Evolutionary conservation across 2,797 vertebrate species (phyloP).

Genomic region (Echiichthys vipera): DNA sequence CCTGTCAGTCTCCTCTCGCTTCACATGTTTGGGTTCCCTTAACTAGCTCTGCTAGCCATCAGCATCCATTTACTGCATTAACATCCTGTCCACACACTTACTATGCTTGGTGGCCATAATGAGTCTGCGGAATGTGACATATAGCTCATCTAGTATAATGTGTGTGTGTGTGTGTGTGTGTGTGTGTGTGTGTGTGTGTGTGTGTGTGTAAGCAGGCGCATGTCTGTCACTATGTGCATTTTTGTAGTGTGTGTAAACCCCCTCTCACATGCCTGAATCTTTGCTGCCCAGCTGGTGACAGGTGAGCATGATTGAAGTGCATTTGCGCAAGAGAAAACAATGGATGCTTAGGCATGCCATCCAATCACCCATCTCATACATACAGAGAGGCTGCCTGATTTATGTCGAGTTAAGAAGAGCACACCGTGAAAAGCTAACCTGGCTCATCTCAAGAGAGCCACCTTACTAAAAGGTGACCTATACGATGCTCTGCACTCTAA

Average conservation of each 20-base stretch:
- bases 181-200: not conserved
- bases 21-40: conserved; percentile 41
- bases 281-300: conserved; percentile 45
- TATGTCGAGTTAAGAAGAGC: conserved; percentile 45
- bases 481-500: not conserved
- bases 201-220: conserved; percentile 10
- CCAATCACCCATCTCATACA: conserved; percentile 67
- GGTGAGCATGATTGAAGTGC: conserved; percentile 60
- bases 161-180: not conserved
- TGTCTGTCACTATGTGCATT: conserved; percentile 21
- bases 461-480: conserved; percentile 20
- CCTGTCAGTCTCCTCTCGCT: conserved; percentile 6
- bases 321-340: conserved; percentile 54
- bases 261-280: conserved; percentile 18
- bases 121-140: conserved; percentile 57
- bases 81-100: conserved; percentile 52
- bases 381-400: conserved; percentile 56
- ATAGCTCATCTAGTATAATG: conserved; percentile 38
- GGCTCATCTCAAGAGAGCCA: not conserved
- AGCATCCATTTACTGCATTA: conserved; percentile 59
- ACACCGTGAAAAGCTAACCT: conserved; percentile 11
- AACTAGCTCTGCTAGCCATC: conserved; percentile 49
- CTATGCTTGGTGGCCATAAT: conserved; percentile 47
- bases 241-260: not conserved
- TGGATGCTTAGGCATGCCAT: conserved; percentile 44